These are phyloP conservation scores for Bombylius major DNA, from an alignment of 2,888 invertebrate species.

Conservation along the genomic window DNA sequence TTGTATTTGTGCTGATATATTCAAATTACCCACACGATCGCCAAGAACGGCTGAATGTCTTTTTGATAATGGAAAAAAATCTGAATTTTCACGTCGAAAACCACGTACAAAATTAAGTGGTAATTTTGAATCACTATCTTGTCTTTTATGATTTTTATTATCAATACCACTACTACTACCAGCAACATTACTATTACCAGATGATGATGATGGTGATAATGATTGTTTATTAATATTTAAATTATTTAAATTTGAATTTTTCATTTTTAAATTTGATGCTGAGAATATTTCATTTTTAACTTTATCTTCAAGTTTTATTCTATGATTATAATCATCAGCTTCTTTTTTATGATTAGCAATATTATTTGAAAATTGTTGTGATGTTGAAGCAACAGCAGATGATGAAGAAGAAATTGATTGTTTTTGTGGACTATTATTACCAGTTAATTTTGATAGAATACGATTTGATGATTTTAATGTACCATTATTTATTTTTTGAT, in stretches of 20 bases:
- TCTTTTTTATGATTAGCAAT: conserved; percentile 9
- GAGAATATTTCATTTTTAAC: conserved; percentile 16
- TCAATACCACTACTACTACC: conserved; percentile 21
- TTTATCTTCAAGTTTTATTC: conserved; percentile 16
- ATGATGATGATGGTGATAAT: conserved; percentile 11
- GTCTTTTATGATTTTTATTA: conserved; percentile 50
- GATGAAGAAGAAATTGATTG: too few relatives aligned
- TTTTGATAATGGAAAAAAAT: conserved; percentile 64
- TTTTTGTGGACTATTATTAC: not conserved
- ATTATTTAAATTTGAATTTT: conserved; percentile 5
- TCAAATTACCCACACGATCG: conserved; percentile 27
- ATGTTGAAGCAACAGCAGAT: not conserved
- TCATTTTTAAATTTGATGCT: conserved; percentile 14
- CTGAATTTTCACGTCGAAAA: conserved; percentile 73
- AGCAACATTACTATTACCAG: conserved; percentile 25
- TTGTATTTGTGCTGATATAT: conserved; percentile 35
- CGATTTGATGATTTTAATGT: not conserved
- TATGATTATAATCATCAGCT: conserved; percentile 16
- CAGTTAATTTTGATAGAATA: not conserved
- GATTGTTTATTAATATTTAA: conserved; percentile 3
- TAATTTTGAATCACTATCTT: conserved; percentile 59
- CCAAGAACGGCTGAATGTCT: conserved; percentile 61
- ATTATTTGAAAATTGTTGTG: not conserved
- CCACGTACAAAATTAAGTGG: conserved; percentile 61
- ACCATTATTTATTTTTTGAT: not conserved